A percentile compares a stretch with the other conserved stretches of the same genome.
Conservation (phyloP, 2,797 vertebrate genomes). For the Numenius phaeopus region DNA sequence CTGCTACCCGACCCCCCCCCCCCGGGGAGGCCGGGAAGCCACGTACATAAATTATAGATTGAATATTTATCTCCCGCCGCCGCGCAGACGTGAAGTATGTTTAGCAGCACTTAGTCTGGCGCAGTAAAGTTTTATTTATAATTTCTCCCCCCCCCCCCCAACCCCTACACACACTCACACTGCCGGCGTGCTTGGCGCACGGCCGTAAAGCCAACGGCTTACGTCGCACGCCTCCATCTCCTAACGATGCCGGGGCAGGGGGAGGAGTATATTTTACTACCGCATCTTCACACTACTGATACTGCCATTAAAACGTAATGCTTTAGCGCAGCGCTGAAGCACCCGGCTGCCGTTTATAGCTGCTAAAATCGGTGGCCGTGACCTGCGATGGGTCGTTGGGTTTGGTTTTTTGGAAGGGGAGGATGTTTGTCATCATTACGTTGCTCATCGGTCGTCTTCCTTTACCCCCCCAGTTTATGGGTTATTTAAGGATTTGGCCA, state of each 20-base stretch:
- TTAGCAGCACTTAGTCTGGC: neutral
- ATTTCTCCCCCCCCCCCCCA: neutral
- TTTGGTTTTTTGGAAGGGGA: neutral
- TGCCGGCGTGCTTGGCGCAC: neutral
- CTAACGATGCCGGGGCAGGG: rapidly evolving
- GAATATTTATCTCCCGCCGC: constrained; percentile 30
- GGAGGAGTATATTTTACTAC: constrained; percentile 9
- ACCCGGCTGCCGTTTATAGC: neutral
- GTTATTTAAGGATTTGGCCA: neutral
- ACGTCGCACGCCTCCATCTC: neutral
- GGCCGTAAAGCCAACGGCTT: neutral
- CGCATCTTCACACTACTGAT: constrained; percentile 34
- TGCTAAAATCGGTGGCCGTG: neutral
- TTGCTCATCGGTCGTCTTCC: neutral
- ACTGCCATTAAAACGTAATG: constrained; percentile 51
- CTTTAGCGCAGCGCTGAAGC: neutral
- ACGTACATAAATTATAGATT: constrained; percentile 52
- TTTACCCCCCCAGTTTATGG: neutral
- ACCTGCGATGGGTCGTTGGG: neutral
- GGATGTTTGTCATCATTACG: neutral
- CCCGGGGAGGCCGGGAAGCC: neutral
- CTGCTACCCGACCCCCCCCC: neutral
- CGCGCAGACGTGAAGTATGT: neutral
- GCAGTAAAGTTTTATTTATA: constrained; percentile 67
- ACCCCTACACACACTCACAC: too few relatives aligned